Conservation (phyloP, 2,113 vertebrate genomes). For the Mormyrus iriodes region DNA sequence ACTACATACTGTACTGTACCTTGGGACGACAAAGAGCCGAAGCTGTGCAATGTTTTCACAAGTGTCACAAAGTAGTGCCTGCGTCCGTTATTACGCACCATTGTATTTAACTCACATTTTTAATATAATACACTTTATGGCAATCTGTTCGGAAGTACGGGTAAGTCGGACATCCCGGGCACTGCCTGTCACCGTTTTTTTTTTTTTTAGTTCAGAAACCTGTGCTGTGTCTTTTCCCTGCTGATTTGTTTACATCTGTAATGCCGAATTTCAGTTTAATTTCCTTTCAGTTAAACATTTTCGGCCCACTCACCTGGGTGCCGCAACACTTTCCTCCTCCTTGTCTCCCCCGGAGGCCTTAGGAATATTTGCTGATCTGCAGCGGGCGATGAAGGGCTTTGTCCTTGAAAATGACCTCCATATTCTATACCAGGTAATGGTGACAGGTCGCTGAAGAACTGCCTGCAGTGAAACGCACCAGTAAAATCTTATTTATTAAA, state of each 20-base stretch:
- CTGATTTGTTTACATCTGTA: not conserved
- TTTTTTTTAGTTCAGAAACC: not conserved
- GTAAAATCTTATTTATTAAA: not conserved
- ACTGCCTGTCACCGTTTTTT: not conserved
- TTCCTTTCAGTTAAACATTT: constrained; percentile 65
- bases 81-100: not conserved
- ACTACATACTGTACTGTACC: not conserved
- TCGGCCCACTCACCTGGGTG: constrained; percentile 82
- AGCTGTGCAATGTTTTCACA: not conserved
- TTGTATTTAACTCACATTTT: not conserved
- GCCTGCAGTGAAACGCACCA: not conserved
- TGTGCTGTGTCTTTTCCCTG: not conserved
- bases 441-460: too few species aligned
- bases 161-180: not conserved
- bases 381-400: constrained; percentile 95
- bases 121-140: not conserved
- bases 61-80: not conserved
- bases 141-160: not conserved
- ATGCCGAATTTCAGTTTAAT: not conserved
- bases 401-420: constrained; percentile 95
- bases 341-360: constrained; percentile 87
- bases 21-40: not conserved
- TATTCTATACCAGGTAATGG: constrained; percentile 83
- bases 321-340: constrained; percentile 87
- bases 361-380: constrained; percentile 92